Evolutionary conservation across 2,113 vertebrate genomes (phyloP).

Genomic region (Penelope pileata): DNA sequence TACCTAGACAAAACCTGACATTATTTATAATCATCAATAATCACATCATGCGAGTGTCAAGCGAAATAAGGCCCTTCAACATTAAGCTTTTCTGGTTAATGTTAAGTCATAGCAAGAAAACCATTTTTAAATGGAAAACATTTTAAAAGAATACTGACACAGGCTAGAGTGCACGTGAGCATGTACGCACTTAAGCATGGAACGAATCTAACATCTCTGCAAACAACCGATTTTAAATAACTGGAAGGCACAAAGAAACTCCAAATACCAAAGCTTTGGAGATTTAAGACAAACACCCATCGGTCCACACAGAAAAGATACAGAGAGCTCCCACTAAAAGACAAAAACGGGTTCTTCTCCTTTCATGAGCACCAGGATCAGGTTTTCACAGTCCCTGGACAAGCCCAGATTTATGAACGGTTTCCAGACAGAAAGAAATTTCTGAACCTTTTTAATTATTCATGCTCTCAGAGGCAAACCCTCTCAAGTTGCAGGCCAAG

Average conservation of each 20-base stretch:
- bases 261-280: rapidly evolving
- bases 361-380: conserved; percentile 6
- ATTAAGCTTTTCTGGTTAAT: not conserved
- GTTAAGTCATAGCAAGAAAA: not conserved
- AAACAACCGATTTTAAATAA: not conserved
- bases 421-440: conserved; percentile 56
- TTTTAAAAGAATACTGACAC: not conserved
- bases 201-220: rapidly evolving
- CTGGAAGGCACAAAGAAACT: not conserved
- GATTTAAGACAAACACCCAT: not conserved
- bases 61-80: not conserved
- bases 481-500: conserved; percentile 18
- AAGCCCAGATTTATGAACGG: not conserved
- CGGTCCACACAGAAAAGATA: not conserved
- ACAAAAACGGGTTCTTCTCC: conserved; percentile 11
- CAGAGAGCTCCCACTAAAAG: not conserved
- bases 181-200: rapidly evolving
- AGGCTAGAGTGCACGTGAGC: not conserved
- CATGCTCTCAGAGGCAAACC: conserved; percentile 41
- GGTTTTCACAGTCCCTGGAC: conserved; percentile 36
- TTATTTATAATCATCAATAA: not conserved
- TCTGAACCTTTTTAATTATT: conserved; percentile 45
- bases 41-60: rapidly evolving
- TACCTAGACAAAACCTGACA: not conserved
- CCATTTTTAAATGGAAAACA: not conserved